phyloP scores from a whole-genome alignment of 1,140 invertebrate genomes.

The Drosophila biarmipes region DNA sequence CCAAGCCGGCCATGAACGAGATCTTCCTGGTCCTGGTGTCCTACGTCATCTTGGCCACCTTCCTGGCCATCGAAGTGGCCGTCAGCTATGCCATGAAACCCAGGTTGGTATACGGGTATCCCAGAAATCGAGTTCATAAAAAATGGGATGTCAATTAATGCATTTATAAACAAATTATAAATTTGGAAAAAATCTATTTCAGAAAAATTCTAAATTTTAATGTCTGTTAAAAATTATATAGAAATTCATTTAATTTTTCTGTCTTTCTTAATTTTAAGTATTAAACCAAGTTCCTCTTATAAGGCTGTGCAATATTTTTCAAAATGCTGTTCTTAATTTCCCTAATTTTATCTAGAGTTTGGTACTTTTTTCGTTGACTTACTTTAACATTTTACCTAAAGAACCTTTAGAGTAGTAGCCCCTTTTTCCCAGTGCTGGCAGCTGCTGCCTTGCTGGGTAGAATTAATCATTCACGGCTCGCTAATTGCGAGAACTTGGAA shows the following conservation, averaged over 20 bases:
- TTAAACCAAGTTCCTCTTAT: no score
- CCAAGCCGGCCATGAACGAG: constrained; percentile 93
- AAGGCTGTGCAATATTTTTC: no score
- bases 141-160: neutral
- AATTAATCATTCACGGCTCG: constrained; percentile 68
- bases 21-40: constrained; percentile 93
- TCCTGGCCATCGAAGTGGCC: constrained; percentile 88
- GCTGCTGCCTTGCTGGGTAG: constrained; percentile 34
- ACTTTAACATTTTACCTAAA: no score
- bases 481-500: constrained; percentile 58
- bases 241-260: no score
- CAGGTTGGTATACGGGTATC: constrained; percentile 77
- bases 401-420: neutral
- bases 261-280: no score
- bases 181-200: neutral
- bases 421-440: constrained; percentile 7
- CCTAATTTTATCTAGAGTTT: no score
- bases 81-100: constrained; percentile 86
- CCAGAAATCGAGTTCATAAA: neutral
- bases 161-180: neutral
- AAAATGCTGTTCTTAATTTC: no score
- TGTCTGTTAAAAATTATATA: no score
- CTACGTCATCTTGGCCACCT: constrained; percentile 91
- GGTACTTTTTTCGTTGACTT: no score
- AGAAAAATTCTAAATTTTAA: no score